Percentiles rank a stretch among this genome's conserved stretches.
Conservation (phyloP, 2,797 vertebrate species). For the Darevskia mixta region DNA sequence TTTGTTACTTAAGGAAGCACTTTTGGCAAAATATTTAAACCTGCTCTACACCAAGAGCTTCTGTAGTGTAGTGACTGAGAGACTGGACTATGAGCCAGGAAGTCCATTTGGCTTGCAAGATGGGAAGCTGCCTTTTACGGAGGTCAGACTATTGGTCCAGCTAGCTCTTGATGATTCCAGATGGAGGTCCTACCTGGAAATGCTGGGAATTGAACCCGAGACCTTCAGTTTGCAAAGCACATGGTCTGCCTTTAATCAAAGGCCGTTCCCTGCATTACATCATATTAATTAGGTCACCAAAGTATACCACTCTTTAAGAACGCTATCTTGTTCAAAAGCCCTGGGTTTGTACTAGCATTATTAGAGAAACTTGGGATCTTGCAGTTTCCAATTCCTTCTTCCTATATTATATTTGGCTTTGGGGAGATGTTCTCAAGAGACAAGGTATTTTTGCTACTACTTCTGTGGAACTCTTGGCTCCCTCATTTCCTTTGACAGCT, state of each 20-base stretch:
- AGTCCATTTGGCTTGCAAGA: not conserved
- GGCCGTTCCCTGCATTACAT: not conserved
- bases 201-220: not conserved
- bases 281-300: not conserved
- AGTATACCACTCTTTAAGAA: not conserved
- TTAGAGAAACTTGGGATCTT: not conserved
- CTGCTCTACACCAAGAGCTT: no score
- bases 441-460: conserved; percentile 17
- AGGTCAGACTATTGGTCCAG: not conserved
- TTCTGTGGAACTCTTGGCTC: conserved; percentile 14
- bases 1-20: not conserved
- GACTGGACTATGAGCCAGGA: no score
- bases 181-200: not conserved
- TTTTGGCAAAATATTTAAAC: not conserved
- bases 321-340: not conserved
- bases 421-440: not conserved
- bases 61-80: no score
- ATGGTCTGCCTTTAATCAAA: not conserved
- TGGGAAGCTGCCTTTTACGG: not conserved
- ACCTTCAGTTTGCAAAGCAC: not conserved
- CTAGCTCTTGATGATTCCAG: not conserved
- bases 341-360: no score
- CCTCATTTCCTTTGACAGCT: conserved; percentile 6
- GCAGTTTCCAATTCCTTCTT: not conserved
- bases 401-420: conserved; percentile 1